These are phyloP conservation scores for Cheumatopsyche charites DNA, from an alignment of 1,140 invertebrate species.

Conservation along the genomic window DNA sequence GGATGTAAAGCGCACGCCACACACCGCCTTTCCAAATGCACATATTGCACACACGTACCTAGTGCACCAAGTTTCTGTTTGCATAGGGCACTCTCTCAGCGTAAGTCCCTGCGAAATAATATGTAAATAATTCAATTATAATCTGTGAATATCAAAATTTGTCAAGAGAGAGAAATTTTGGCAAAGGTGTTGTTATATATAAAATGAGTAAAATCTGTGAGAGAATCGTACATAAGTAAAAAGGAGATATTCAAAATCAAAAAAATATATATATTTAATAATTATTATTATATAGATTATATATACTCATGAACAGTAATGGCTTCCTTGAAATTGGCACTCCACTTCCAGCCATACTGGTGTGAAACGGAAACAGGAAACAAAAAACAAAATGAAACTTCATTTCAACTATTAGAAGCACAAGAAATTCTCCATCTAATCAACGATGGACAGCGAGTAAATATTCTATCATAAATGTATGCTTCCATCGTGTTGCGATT, in stretches of 20 bases:
- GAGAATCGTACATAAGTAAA: constrained; percentile 41
- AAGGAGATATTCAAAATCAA: constrained; percentile 51
- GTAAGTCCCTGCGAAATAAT: constrained; percentile 32
- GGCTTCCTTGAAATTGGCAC: constrained; percentile 93
- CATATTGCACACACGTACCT: constrained; percentile 25
- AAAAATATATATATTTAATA: constrained; percentile 55
- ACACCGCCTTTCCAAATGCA: constrained; percentile 5
- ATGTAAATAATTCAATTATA: constrained; percentile 30
- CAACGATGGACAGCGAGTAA: background rate
- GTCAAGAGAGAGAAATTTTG: constrained; percentile 21
- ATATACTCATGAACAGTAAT: constrained; percentile 72
- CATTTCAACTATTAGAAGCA: constrained; percentile 18
- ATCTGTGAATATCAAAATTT: constrained; percentile 33
- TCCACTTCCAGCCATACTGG: constrained; percentile 91
- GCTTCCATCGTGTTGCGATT: background rate
- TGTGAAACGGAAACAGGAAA: constrained; percentile 56
- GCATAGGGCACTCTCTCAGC: constrained; percentile 41
- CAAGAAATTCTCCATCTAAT: constrained; percentile 2
- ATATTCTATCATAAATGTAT: background rate
- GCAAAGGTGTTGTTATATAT: constrained; percentile 33
- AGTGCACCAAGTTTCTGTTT: constrained; percentile 25
- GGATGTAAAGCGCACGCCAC: constrained; percentile 23
- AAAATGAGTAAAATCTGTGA: constrained; percentile 43
- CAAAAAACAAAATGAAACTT: constrained; percentile 56
- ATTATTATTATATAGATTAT: constrained; percentile 60